A percentile compares a stretch with the other conserved stretches of the same genome.
These are phyloP conservation scores for Jacana jacana DNA, from an alignment of 2,113 vertebrate species.

Conservation along the genomic window DNA sequence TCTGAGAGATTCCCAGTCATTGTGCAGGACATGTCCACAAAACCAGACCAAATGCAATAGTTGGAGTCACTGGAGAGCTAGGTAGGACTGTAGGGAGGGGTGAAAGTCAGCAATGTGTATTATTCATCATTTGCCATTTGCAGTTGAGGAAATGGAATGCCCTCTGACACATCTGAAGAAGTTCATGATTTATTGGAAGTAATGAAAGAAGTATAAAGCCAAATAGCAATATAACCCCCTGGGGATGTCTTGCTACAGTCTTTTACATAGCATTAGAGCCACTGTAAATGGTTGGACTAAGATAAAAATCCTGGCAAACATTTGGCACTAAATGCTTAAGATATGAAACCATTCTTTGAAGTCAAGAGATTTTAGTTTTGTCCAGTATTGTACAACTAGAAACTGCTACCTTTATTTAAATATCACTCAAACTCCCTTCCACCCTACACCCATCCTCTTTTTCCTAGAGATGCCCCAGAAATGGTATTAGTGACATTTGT, in stretches of 20 bases:
- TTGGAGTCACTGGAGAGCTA: background rate
- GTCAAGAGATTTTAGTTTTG: conserved; percentile 34
- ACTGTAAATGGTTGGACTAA: conserved; percentile 65
- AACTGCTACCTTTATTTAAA: background rate
- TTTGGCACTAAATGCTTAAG: conserved; percentile 49
- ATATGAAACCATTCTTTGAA: conserved; percentile 65
- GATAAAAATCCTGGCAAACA: conserved; percentile 73
- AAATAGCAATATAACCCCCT: conserved; percentile 67
- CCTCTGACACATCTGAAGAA: conserved; percentile 65
- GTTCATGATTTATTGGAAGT: conserved; percentile 67
- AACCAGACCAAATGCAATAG: background rate
- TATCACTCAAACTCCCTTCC: background rate
- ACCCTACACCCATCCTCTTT: background rate
- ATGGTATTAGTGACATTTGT: background rate
- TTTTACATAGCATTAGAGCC: conserved; percentile 63
- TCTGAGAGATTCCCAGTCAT: background rate
- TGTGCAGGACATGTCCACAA: background rate
- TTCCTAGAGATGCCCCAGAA: background rate
- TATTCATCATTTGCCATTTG: conserved; percentile 71
- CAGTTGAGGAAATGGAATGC: conserved; percentile 47
- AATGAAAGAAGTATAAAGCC: conserved; percentile 68
- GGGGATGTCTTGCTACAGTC: conserved; percentile 4
- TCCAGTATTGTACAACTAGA: conserved; percentile 13
- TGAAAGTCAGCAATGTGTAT: conserved; percentile 7
- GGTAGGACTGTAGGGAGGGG: background rate